A percentile compares a stretch with the other conserved stretches of the same genome.
Evolutionary conservation across 30 jellyfish, hydroid and myxozoan species (phyloP).

Genomic region (Hydractinia symbiolongicarpus): DNA sequence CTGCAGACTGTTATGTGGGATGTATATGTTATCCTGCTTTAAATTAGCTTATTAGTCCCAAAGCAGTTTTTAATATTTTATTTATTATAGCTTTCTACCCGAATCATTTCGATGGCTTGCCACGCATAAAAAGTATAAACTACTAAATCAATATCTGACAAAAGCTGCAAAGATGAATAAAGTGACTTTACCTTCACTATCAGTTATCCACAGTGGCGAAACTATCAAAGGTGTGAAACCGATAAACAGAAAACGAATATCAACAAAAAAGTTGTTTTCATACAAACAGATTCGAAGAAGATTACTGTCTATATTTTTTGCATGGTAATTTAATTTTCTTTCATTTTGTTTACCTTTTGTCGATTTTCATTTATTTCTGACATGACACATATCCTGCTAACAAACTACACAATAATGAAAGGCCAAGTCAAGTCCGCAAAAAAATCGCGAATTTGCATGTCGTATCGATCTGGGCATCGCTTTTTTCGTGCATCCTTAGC

Average conservation of each 20-base stretch:
- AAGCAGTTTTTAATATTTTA: neutral
- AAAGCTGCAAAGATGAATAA: conserved; percentile 14
- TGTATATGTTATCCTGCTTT: no score
- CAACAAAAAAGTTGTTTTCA: neutral
- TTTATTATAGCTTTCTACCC: conserved; percentile 6
- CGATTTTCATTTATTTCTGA: neutral
- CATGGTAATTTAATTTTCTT: neutral
- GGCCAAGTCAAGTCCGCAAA: neutral
- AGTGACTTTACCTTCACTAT: neutral
- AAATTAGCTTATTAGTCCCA: no score
- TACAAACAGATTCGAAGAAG: conserved; percentile 2
- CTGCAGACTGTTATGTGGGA: no score
- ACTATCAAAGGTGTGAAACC: neutral
- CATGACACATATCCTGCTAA: no score
- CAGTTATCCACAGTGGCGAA: conserved; percentile 10
- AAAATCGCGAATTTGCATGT: neutral
- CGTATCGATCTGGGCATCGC: no score
- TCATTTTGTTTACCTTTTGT: neutral
- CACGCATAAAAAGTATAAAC: neutral
- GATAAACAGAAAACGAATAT: neutral
- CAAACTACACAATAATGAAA: no score
- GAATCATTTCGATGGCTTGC: conserved; percentile 17
- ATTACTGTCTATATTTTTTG: conserved; percentile 5
- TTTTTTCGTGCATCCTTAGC: no score
- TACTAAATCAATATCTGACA: neutral